Conservation (phyloP, 2,888 invertebrate genomes). For the Tenthredo mesomela region DNA sequence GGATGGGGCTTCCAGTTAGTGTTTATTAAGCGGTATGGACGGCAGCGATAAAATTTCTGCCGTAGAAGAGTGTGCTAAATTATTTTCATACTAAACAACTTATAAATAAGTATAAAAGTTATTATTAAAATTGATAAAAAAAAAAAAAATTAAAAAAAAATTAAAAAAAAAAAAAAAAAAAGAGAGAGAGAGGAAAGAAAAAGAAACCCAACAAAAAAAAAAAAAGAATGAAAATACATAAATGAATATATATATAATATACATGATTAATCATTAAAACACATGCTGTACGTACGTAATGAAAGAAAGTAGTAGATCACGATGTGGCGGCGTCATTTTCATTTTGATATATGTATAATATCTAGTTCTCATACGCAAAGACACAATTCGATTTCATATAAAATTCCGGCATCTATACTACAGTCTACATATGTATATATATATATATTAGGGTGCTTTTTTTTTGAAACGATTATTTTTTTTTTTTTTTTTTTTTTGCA, state of each 20-base stretch:
- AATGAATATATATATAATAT: slow-evolving; percentile 10
- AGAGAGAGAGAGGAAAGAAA: not conserved
- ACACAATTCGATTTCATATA: slow-evolving; percentile 1
- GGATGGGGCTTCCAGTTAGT: slow-evolving; percentile 74
- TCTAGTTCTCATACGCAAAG: not conserved
- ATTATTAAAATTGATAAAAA: slow-evolving; percentile 42
- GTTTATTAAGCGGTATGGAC: slow-evolving; percentile 63
- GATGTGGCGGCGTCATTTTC: slow-evolving; percentile 33
- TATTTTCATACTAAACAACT: slow-evolving; percentile 74
- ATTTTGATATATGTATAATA: not conserved
- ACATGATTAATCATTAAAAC: slow-evolving; percentile 21
- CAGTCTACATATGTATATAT: slow-evolving; percentile 38
- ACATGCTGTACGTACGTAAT: slow-evolving; percentile 42
- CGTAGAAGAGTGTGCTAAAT: slow-evolving; percentile 67
- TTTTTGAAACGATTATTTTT: too few relatives aligned
- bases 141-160: slow-evolving; percentile 1
- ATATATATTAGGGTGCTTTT: slow-evolving; percentile 55
- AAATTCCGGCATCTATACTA: not conserved
- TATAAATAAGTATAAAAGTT: slow-evolving; percentile 59
- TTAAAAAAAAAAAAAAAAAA: too few relatives aligned
- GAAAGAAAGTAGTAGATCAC: slow-evolving; percentile 48
- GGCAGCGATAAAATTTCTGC: slow-evolving; percentile 55
- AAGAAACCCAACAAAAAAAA: not conserved
- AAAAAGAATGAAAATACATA: not conserved
- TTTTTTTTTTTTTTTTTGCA: too few relatives aligned